A percentile compares a stretch with the other conserved stretches of the same genome.
phyloP scores from a whole-genome alignment of 2,888 invertebrate genomes.

The Neocrepidodera transversa region DNA sequence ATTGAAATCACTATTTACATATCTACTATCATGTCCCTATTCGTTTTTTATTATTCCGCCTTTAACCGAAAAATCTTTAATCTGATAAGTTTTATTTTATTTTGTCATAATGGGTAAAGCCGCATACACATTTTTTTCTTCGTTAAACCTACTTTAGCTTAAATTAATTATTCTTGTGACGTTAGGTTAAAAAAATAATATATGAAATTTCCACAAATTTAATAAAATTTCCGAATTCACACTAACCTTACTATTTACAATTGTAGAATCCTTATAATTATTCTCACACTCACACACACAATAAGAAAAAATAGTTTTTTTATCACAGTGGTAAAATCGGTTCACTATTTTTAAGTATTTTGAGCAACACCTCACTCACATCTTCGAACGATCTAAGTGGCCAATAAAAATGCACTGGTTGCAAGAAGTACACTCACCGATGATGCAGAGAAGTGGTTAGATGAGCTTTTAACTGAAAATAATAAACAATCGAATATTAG shows the following conservation, averaged over 20 bases:
- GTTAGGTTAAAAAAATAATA: too few species aligned
- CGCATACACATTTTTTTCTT: too few species aligned
- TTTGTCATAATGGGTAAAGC: too few species aligned
- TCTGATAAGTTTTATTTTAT: too few species aligned
- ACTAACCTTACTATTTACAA: slow-evolving; percentile 19
- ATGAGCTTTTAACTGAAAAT: slow-evolving; percentile 49
- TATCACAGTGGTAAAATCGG: slow-evolving; percentile 24
- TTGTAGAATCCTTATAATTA: slow-evolving; percentile 3
- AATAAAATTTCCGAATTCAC: slow-evolving; percentile 22
- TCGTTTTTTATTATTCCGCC: too few species aligned
- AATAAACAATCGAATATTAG: too few species aligned
- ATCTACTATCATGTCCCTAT: too few species aligned
- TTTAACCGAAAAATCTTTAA: too few species aligned
- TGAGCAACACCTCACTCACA: slow-evolving; percentile 16
- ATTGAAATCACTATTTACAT: too few species aligned
- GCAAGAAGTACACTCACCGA: slow-evolving; percentile 21
- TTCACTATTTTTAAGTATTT: slow-evolving; percentile 5
- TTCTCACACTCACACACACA: slow-evolving; percentile 1
- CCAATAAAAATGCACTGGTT: background rate
- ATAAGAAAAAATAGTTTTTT: slow-evolving; percentile 13
- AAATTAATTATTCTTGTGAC: too few species aligned
- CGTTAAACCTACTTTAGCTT: too few species aligned
- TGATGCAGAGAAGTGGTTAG: slow-evolving; percentile 27
- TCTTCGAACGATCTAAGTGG: slow-evolving; percentile 6
- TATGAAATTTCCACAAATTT: slow-evolving; percentile 8